phyloP scores from a whole-genome alignment of 1,140 invertebrate genomes.

The Solenopsis invicta region DNA sequence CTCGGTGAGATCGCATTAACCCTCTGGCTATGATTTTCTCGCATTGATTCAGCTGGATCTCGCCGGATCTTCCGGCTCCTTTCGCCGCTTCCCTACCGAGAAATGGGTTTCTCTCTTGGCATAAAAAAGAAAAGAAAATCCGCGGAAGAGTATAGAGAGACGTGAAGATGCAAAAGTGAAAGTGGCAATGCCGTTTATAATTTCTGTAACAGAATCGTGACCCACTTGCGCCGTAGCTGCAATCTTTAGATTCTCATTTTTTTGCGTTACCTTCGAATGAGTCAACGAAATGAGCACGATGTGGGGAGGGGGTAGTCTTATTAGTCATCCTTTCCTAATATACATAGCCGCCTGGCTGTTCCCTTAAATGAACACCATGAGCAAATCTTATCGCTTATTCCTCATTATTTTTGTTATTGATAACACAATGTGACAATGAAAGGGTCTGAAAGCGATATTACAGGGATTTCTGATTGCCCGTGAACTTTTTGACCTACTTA shows the following conservation, averaged over 20 bases:
- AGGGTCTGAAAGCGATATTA: background rate
- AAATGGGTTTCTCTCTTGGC: constrained; percentile 25
- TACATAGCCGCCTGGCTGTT: background rate
- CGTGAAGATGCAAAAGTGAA: constrained; percentile 62
- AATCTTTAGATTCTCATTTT: constrained; percentile 33
- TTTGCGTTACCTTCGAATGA: constrained; percentile 24
- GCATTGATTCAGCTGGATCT: constrained; percentile 11
- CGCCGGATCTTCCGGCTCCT: background rate
- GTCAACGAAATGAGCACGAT: constrained; percentile 12
- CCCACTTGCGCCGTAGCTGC: constrained; percentile 18
- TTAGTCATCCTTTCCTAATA: constrained; percentile 50
- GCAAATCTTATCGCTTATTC: constrained; percentile 3
- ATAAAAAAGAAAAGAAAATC: background rate
- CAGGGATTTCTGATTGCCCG: background rate
- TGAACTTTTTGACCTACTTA: constrained; percentile 11
- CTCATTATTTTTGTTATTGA: background rate
- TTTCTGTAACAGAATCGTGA: constrained; percentile 34
- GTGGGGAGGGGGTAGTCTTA: background rate
- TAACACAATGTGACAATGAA: background rate
- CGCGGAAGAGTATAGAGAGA: constrained; percentile 22
- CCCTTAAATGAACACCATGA: background rate
- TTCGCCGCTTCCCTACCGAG: constrained; percentile 14
- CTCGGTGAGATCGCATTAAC: background rate
- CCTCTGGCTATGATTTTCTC: constrained; percentile 2
- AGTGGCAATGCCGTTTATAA: constrained; percentile 47